These are phyloP conservation scores for Cephalophus harveyi DNA, from an alignment of 2,113 vertebrate genomes.

Conservation along the genomic window DNA sequence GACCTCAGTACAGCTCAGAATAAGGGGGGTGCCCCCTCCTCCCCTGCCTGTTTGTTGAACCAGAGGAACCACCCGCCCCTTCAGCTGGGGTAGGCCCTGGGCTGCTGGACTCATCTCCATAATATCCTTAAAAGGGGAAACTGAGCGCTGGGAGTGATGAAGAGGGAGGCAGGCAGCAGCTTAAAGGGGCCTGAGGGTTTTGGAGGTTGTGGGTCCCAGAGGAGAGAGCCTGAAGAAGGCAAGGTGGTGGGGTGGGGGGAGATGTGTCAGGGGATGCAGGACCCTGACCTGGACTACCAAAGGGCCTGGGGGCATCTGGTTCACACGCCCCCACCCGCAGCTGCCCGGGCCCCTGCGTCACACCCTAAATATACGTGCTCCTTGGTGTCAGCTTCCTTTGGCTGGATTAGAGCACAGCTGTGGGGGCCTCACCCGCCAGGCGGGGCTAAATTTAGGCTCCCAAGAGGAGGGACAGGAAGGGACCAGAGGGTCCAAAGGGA, in stretches of 20 bases:
- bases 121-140: slow-evolving; percentile 78
- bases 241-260: neutral
- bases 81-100: neutral
- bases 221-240: neutral
- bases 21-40: neutral
- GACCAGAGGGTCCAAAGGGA: neutral
- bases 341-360: slow-evolving; percentile 65
- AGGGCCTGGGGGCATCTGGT: slow-evolving; percentile 6
- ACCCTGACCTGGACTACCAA: neutral
- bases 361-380: slow-evolving; percentile 72
- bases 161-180: neutral
- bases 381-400: slow-evolving; percentile 69
- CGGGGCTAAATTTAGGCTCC: slow-evolving; percentile 72
- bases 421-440: slow-evolving; percentile 44
- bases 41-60: neutral
- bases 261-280: neutral
- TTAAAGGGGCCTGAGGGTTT: slow-evolving; percentile 44
- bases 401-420: slow-evolving; percentile 72
- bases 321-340: neutral
- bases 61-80: neutral
- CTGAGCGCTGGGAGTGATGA: slow-evolving; percentile 56
- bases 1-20: neutral
- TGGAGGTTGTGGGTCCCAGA: neutral
- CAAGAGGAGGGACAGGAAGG: slow-evolving; percentile 21
- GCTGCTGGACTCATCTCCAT: slow-evolving; percentile 3